phyloP scores from a whole-genome alignment of 1,140 invertebrate genomes.

The Leptinotarsa texana region DNA sequence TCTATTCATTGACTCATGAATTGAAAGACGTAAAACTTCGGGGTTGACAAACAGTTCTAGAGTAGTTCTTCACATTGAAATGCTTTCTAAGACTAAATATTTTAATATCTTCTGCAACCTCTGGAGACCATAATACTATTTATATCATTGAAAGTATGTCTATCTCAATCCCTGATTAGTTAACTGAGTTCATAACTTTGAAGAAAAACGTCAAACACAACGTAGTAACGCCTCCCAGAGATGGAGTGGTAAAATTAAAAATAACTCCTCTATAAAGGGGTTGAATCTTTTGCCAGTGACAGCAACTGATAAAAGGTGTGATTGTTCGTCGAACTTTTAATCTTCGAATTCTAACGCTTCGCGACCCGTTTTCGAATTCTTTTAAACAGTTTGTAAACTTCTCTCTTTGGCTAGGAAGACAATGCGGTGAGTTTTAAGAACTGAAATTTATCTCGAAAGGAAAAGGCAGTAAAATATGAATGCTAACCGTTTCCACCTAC shows the following conservation, averaged over 20 bases:
- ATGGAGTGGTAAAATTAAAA: slow-evolving; percentile 18
- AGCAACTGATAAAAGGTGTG: slow-evolving; percentile 14
- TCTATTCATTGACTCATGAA: too few species aligned
- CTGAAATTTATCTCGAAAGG: slow-evolving; percentile 1
- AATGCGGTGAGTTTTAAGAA: neutral
- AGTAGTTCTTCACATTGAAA: too few species aligned
- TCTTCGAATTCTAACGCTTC: slow-evolving; percentile 20
- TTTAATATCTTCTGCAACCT: too few species aligned
- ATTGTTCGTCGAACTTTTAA: slow-evolving; percentile 11
- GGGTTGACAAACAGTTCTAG: too few species aligned
- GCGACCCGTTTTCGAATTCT: slow-evolving; percentile 16
- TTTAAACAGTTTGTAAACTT: slow-evolving; percentile 18
- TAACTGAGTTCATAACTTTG: neutral
- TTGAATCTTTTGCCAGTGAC: slow-evolving; percentile 21
- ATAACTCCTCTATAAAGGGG: slow-evolving; percentile 12
- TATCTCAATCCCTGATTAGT: too few species aligned
- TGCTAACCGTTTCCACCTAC: slow-evolving; percentile 7
- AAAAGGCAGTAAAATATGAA: slow-evolving; percentile 8
- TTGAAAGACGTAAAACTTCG: too few species aligned
- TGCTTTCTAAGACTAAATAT: too few species aligned
- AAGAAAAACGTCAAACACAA: neutral
- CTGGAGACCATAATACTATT: too few species aligned
- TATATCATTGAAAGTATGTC: too few species aligned
- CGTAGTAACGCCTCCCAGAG: neutral
- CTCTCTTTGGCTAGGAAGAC: neutral